Evolutionary conservation across 2,113 vertebrate genomes (phyloP).

Genomic region (Isichthys henryi): DNA sequence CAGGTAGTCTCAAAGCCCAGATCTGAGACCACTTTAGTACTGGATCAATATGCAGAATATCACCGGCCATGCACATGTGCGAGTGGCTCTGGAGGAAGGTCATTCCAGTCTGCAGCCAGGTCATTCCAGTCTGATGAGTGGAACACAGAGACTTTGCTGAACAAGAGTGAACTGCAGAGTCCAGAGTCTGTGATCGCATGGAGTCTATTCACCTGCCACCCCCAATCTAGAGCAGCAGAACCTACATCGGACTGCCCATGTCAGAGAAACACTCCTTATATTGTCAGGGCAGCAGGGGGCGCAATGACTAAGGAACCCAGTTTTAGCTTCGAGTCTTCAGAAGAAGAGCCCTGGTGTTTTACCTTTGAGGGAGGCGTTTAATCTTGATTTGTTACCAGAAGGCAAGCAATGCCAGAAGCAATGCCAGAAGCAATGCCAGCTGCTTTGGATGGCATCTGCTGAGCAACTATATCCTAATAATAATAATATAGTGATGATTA

Average conservation of each 20-base stretch:
- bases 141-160: neutral
- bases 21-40: neutral
- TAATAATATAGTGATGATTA: neutral
- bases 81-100: neutral
- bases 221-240: neutral
- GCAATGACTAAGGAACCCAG: neutral
- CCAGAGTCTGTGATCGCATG: neutral
- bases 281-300: neutral
- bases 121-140: neutral
- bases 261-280: neutral
- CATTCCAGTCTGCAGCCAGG: too few relatives aligned
- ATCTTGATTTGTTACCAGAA: neutral
- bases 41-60: neutral
- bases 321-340: neutral
- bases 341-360: neutral
- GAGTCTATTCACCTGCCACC: neutral
- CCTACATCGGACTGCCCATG: neutral
- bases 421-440: neutral
- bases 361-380: neutral
- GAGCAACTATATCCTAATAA: neutral
- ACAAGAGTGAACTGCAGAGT: neutral
- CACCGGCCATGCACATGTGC: neutral
- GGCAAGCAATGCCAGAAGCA: neutral
- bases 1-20: neutral
- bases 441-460: neutral